Conservation (phyloP, 2,888 invertebrate species). For the Pollenia labialis region DNA sequence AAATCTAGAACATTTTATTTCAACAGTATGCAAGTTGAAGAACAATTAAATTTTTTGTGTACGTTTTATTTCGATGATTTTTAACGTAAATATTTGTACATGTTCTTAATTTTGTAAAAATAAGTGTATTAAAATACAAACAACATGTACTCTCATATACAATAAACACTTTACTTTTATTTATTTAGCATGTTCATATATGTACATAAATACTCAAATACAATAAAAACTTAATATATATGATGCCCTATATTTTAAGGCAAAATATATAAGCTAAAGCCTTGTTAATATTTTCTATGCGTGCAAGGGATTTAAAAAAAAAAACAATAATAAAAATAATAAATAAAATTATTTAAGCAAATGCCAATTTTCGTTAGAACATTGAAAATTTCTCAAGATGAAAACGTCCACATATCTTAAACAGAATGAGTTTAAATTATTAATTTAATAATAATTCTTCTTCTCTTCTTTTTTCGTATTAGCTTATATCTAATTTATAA, state of each 20-base stretch:
- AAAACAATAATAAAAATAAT: no score
- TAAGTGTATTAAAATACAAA: background rate
- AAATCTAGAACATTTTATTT: constrained; percentile 12
- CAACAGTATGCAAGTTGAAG: constrained; percentile 1
- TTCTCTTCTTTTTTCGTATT: no score
- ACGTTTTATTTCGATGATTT: constrained; percentile 63
- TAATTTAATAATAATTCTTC: no score
- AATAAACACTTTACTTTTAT: background rate
- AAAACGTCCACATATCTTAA: no score
- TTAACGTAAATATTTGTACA: constrained; percentile 52
- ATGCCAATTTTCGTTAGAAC: no score
- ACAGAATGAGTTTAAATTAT: no score
- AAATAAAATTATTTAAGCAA: no score
- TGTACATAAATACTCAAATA: background rate
- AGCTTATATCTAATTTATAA: no score
- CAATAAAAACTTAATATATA: background rate
- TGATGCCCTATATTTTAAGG: background rate
- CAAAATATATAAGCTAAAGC: background rate
- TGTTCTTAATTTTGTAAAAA: constrained; percentile 52
- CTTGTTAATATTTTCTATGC: no score
- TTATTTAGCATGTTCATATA: background rate
- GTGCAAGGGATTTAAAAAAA: no score
- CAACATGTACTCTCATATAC: background rate
- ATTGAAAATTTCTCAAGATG: no score
- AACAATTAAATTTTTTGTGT: constrained; percentile 10